Evolutionary conservation across 2,113 vertebrate genomes (phyloP).

Genomic region (Stegostoma tigrinum): DNA sequence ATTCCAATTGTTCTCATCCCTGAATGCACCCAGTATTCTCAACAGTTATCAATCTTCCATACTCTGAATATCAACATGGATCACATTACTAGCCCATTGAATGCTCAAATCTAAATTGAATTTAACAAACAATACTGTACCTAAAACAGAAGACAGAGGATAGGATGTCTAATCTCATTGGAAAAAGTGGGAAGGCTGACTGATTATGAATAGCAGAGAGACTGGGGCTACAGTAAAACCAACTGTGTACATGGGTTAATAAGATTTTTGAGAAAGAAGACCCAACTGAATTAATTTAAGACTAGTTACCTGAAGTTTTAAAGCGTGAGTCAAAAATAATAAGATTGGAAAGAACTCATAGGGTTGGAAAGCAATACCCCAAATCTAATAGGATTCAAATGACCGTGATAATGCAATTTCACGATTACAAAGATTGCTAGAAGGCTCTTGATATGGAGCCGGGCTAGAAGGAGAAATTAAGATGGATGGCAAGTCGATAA

Average conservation of each 20-base stretch:
- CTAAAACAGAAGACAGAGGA: neutral
- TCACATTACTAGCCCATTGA: neutral
- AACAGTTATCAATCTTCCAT: neutral
- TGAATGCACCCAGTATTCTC: no score
- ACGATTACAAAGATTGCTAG: conserved; percentile 21
- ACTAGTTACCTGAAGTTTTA: conserved; percentile 25
- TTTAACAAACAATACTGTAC: neutral
- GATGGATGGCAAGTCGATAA: conserved; percentile 2
- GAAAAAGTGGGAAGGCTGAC: neutral
- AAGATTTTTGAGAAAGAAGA: neutral
- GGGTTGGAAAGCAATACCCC: conserved; percentile 32
- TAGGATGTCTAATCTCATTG: neutral
- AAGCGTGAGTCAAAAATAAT: conserved; percentile 32
- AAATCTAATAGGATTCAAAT: conserved; percentile 35
- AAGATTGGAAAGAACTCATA: conserved; percentile 7
- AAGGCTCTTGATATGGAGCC: conserved; percentile 20
- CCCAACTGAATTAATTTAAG: neutral
- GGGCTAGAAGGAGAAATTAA: conserved; percentile 22
- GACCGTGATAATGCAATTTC: conserved; percentile 18
- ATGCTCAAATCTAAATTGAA: neutral
- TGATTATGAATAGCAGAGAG: neutral
- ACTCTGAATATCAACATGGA: neutral
- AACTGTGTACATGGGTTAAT: neutral
- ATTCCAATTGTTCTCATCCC: no score
- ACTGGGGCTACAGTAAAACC: neutral